A percentile compares a stretch with the other conserved stretches of the same genome.
phyloP scores from a whole-genome alignment of 2,888 invertebrate genomes.

The Drosophila macrospina region DNA sequence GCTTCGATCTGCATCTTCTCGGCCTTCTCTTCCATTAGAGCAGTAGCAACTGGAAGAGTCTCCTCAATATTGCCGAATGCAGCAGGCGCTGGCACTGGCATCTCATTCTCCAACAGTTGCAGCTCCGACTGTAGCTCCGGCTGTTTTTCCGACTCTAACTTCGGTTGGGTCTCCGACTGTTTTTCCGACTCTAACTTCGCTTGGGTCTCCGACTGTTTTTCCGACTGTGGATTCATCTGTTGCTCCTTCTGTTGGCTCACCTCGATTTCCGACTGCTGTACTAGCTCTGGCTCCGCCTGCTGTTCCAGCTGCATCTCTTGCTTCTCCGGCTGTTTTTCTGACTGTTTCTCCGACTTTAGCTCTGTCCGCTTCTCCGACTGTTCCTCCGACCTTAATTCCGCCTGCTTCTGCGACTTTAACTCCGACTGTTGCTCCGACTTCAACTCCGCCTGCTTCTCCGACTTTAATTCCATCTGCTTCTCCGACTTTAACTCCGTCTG shows the following conservation, averaged over 20 bases:
- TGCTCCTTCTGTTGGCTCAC: not conserved
- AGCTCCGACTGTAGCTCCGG: not conserved
- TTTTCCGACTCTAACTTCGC: not conserved
- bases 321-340: not conserved
- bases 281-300: no score
- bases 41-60: no score
- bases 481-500: not conserved
- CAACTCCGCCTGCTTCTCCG: not conserved
- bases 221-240: not conserved
- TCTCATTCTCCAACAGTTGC: not conserved
- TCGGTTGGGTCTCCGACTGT: not conserved
- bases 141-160: constrained; percentile 56
- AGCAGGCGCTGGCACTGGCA: constrained; percentile 34
- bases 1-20: no score
- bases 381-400: not conserved
- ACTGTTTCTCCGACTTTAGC: not conserved
- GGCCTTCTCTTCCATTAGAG: not conserved
- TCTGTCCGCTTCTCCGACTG: not conserved
- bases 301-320: constrained; percentile 56
- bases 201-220: not conserved
- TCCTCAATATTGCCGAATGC: constrained; percentile 27
- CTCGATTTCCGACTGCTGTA: not conserved
- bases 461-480: no score
- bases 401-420: not conserved
- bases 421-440: not conserved